Evolutionary conservation across 2,113 vertebrate genomes (phyloP).

Genomic region (Tapirus terrestris): DNA sequence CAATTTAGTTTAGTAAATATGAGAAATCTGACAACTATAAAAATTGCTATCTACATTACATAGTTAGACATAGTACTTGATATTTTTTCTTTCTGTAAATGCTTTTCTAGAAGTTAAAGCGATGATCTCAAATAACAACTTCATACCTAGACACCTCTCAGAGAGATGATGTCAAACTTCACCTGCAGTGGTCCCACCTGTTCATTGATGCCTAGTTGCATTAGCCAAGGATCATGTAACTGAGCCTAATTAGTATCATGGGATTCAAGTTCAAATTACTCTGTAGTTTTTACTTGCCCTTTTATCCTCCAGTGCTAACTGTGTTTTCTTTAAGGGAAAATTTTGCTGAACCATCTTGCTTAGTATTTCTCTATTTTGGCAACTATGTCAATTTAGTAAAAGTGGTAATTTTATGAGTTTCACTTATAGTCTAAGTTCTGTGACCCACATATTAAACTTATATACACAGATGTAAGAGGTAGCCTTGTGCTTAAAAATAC

Average conservation of each 20-base stretch:
- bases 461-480: not conserved
- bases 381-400: not conserved
- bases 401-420: conserved; percentile 35
- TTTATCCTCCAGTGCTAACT: not conserved
- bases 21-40: not conserved
- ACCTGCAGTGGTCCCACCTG: not conserved
- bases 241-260: not conserved
- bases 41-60: not conserved
- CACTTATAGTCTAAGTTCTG: not conserved
- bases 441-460: conserved; percentile 15
- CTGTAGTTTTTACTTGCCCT: not conserved
- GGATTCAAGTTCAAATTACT: conserved; percentile 22
- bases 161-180: not conserved
- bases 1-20: conserved; percentile 11
- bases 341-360: not conserved
- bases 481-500: conserved; percentile 9
- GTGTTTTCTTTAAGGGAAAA: not conserved
- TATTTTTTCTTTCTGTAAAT: conserved; percentile 13
- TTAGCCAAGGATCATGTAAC: not conserved
- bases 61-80: not conserved
- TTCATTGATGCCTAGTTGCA: not conserved
- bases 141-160: not conserved
- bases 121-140: not conserved
- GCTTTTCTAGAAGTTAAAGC: conserved; percentile 7
- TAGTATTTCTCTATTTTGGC: conserved; percentile 13